Evolutionary conservation across 2,113 vertebrate genomes (phyloP), one percentile per base, ranked within the genome.

Genomic region (Chunga burmeisteri): DNA sequence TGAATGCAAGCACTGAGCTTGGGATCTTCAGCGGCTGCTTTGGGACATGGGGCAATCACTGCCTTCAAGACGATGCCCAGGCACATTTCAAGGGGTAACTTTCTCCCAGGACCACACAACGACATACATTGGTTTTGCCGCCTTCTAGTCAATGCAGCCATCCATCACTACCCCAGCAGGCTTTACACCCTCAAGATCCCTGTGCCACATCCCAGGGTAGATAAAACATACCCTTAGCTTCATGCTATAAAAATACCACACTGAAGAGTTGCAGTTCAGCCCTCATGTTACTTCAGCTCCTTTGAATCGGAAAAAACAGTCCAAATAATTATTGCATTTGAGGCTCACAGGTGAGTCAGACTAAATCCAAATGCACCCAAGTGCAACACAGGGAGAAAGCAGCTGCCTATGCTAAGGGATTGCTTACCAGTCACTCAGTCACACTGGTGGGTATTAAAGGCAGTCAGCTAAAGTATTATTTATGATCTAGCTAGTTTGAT

Each of bases 401-500:
- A 74, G 55, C 25, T 70, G 49, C 7, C 22, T 20, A 2, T 1
- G 1, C 26, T 11, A 13, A 8, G 34, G 13, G 11, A 27, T 3
- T 34, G 27, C 7, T 75, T 80, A 42, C 55, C 34, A 32, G 62
- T 42, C 16, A 11, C 62, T 40, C 16, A 11, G 16, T 38, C 34
- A 23, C 49, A 3, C 18, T 34, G 36, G 12, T 38, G 80, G 11
- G 53, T 3, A 68, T 17, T 11, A 49, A 56, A 80, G 11, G 29
- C 71, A 47, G 29, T 23, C 72, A 58, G 32, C 3, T 88, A 18
- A 50, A 66, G 16, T n/a, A 29, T 61, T 81, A 38, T 49, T 79
- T 59, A 78, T 0, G 0, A 18, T 26, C 27, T 23, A 59, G 4
- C 49, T 66, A 20, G 26, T 38, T 10, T 62, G 65, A 42, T 34